Evolutionary conservation across 1,140 invertebrate species (phyloP), one percentile per base, ranked within the genome.

Genomic region (Philaenus spumarius): DNA sequence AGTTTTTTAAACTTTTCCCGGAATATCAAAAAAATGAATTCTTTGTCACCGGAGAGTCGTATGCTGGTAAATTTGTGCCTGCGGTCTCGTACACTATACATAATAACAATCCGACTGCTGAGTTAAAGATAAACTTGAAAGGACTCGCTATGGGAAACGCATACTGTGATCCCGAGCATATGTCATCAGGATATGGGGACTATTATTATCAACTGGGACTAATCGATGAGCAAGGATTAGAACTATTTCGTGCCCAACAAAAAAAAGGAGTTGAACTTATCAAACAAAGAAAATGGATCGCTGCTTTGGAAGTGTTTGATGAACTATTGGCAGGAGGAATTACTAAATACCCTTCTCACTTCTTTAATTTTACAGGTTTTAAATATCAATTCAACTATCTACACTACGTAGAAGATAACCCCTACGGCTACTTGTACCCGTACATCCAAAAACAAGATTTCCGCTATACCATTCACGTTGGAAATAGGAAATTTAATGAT

Each of bases 361-460:
- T 91, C 66, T 80, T 78, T 63, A 93, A 93, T 67, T 74, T 84
- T 40, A 93, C 90, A 4, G 89, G 89, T 0, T 86, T 84, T 54
- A 76, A 78, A 40, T 83, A 82, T 68, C 91, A 91, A 67, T 93
- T 84, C 65, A 94, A 95, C 70, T 93, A 83, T 65, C 68, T 94
- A 0, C 72, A 80, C 40, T 43, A 12, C 17, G 35, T 55, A 15
- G 54, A 59, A 12, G 9, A 37, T 19, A 55, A 15, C 19, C 24
- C 39, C 2, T 30, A 43, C 26, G 52, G 56, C 7, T 39, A 59
- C 48, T 66, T 84, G 66, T 70, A 76, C 6, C 69, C 79, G 5
- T 85, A 81, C 71, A 62, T 87, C 6, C 80, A 87, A 56, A 74
- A 70, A 12, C 70, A 78, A 19, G 73, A 74, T 34, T 78, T 86